Base-by-base conservation (phyloP, 2,888 invertebrate genomes). In the Mechanitis messenoides region DNA sequence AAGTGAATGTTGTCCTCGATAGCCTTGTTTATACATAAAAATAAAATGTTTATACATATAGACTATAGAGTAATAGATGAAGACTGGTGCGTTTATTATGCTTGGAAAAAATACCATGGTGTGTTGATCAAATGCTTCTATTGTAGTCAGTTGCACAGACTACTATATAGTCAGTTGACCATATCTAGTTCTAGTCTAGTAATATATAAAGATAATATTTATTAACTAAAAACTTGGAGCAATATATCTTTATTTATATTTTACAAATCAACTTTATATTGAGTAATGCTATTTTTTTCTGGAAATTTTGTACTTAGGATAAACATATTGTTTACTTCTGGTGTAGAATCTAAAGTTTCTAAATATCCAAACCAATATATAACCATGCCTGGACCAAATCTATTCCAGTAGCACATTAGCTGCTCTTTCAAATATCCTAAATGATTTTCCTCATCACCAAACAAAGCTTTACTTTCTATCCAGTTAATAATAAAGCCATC, bases 381-480 rank as follows among this genome's bases (percentile, higher is more conserved):
- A 1, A 98, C 96, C 70, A 98, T 91, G 0, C 98, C 98, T 45
- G 97, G 93, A 2, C 98, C 98, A 91, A 97, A 98, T 76, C 97
- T 93, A 80, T 97, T 98, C 94, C 95, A 96, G 76, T 98, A 98
- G 80, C 97, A 96, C 69, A 93, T 91, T 72, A 96, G 93, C 79
- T 98, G 98, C 70, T 96, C 95, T 72, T 94, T 94, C 59, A 96
- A 91, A 81, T 97, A 96, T 11, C 92, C 93, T 54, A 92, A 92
- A 83, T 98, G 98, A 60, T 94, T 93, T 71, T 94, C 93, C 68
- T 93, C 91, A 85, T 96, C 96, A 3, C 96, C 98, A 91, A 98
- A 98, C n/a, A 95, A 92, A 0, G 98, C 98, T 87, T 98, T 98
- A 73, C 98, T 97, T 84, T 98, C 98, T 64, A 98, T 96, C 98